Evolutionary conservation across 2,113 vertebrate genomes (phyloP), one percentile per base, ranked within the genome.

Genomic region (Ondatra zibethicus): DNA sequence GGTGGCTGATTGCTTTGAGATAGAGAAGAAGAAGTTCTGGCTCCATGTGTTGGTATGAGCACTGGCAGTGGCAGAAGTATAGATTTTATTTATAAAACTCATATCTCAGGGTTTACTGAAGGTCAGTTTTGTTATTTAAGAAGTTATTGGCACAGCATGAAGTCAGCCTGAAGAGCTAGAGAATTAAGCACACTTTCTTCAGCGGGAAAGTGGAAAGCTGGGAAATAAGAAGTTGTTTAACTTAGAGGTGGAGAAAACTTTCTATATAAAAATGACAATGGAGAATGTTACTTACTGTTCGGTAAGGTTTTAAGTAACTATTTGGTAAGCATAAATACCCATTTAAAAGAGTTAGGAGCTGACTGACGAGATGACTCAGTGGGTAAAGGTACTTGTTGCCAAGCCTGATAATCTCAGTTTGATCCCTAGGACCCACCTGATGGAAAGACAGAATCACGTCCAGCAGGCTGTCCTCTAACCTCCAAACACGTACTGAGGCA

Each of bases 61-160:
- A 58, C 50, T 58, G 89, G 39, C 52, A 86, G 42, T 70, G 81
- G 88, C 61, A 50, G 39, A 77, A 45, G 50, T 73, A 87, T 29
- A 88, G 77, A 81, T 66, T 80, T 82, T 82, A 92, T 87, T 93
- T 92, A 72, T 61, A 89, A 87, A 96, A 81, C 50, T 88, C 31
- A 31, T 73, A 93, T 72, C 65, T 92, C 84, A 66, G 66, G 72
- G 73, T 93, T 89, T 61, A 95, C 12, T 94, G 61, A 47, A 45
- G 90, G 94, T 81, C 86, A 94, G 65, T 72, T 82, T 63, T 70
- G 19, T 97, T 92, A 97, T 94, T 93, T 72, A 82, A 89, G 66
- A 94, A 89, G 78, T 80, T 93, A 95, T 39, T 85, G 77, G 77
- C 61, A 76, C 72, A 93, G 21, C 33, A 65, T 65, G 58, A 77